Evolutionary conservation across 2,888 invertebrate genomes (phyloP), one percentile per base, ranked within the genome.

Genomic region (Nomada ruficornis): DNA sequence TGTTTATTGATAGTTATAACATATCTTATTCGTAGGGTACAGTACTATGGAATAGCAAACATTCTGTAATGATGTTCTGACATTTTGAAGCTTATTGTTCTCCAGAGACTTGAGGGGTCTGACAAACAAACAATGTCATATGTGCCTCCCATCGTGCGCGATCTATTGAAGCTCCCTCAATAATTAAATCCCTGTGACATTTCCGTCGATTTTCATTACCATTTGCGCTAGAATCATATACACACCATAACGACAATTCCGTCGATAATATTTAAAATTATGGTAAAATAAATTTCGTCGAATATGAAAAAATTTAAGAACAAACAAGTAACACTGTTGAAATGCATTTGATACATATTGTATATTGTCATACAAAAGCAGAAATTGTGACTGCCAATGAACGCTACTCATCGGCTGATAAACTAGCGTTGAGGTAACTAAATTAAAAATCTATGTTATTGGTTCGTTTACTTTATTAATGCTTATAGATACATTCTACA

Each of bases 181-280:
- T 84, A 77, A 81, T 84, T 77, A 77, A 57, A 81, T 82, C 69
- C 26, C 64, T 23, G 64, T 84, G 81, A 84, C 68, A 78, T 74
- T 75, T 74, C 42, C 44, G 71, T 69, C 50, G 63, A 65, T 77
- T 65, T 29, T 69, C 52, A 54, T 72, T 59, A 52, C 20, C 23
- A 15, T 52, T 63, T 26, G 26, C 15, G 10, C 18, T 44, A 5
- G 10, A 47, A 47, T 47, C 47, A 9, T 18, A 2, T 10, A 20
- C 13, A 50, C 18, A 13, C 3, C 20, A 18, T n/a, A 18, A 18
- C 18, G 47, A 36, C n/a, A 60, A 26, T 52, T 23, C 9, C n/a
- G 18, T 36, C 20, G 36, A 26, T 55, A 55, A 44, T 67, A 59
- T 29, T 15, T 29, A n/a, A 15, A 44, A 63, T 13, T 2, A 44